These are phyloP conservation scores for Harpagoxenus sublaevis DNA, from an alignment of 2,888 invertebrate species.

Conservation along the genomic window DNA sequence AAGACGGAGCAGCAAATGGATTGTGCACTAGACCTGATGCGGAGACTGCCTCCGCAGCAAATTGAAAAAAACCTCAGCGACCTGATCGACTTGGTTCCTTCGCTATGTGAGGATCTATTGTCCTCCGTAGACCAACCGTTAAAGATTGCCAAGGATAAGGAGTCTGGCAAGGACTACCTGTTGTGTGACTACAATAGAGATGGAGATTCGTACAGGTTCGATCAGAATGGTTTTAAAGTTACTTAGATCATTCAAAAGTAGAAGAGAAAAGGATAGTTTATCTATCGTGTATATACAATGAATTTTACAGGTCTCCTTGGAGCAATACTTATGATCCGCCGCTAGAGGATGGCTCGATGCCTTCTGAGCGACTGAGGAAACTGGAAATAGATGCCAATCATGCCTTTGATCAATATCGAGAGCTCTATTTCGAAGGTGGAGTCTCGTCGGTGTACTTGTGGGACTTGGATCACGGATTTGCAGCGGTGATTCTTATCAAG, in stretches of 20 bases:
- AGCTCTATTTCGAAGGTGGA: constrained; percentile 99
- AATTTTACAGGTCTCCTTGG: constrained; percentile 95
- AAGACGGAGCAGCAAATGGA: constrained; percentile 99
- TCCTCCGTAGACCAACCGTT: constrained; percentile 99
- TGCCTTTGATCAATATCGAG: constrained; percentile 99
- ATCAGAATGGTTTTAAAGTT: not conserved
- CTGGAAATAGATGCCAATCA: constrained; percentile 99
- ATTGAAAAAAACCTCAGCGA: constrained; percentile 99
- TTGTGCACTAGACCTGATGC: constrained; percentile 99
- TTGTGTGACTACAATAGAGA: constrained; percentile 99
- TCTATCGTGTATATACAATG: not conserved
- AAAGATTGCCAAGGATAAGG: constrained; percentile 98
- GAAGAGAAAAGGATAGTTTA: not conserved
- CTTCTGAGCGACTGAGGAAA: constrained; percentile 97
- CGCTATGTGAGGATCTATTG: constrained; percentile 97
- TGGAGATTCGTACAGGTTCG: constrained; percentile 92
- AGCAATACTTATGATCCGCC: constrained; percentile 99
- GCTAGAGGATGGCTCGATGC: constrained; percentile 99
- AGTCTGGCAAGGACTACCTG: constrained; percentile 98
- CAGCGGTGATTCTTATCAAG: constrained; percentile 98
- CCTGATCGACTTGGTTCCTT: constrained; percentile 98
- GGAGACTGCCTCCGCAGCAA: constrained; percentile 99
- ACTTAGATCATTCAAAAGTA: not conserved
- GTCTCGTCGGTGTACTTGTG: constrained; percentile 99
- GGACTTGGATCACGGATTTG: constrained; percentile 99